phyloP scores from a whole-genome alignment of 2,797 vertebrate genomes.

The Carduelis carduelis region DNA sequence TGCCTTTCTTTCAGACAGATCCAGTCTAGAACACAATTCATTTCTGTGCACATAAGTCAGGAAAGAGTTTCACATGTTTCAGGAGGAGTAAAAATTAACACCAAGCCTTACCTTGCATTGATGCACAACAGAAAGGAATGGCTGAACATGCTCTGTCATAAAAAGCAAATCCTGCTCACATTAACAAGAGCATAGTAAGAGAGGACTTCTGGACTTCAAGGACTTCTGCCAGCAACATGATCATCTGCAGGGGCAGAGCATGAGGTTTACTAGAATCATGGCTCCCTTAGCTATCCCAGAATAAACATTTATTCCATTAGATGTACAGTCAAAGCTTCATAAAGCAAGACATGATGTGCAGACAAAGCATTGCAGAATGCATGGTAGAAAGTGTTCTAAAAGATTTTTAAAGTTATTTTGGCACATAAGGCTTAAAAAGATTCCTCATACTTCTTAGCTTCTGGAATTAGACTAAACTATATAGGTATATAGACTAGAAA shows the following conservation, averaged over 20 bases:
- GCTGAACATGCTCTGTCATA: not conserved
- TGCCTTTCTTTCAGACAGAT: not conserved
- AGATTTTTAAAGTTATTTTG: not conserved
- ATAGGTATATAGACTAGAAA: not conserved
- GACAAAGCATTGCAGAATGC: not conserved
- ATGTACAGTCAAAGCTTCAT: not conserved
- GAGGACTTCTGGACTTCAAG: not conserved
- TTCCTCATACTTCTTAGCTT: not conserved
- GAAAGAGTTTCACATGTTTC: not conserved
- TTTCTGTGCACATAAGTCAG: not conserved
- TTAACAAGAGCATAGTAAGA: not conserved
- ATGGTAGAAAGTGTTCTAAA: not conserved
- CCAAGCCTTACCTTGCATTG: not conserved
- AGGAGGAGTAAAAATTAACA: not conserved
- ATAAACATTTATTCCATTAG: not conserved
- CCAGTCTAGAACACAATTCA: not conserved
- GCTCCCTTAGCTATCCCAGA: not conserved
- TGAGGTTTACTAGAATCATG: not conserved
- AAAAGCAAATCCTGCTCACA: not conserved
- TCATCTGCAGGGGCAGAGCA: not conserved
- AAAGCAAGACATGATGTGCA: not conserved
- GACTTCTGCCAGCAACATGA: not conserved
- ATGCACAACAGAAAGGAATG: not conserved
- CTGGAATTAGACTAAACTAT: not conserved
- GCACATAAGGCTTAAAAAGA: not conserved